phyloP scores from a whole-genome alignment of 2,797 vertebrate species.

The Pipistrellus nathusii region DNA sequence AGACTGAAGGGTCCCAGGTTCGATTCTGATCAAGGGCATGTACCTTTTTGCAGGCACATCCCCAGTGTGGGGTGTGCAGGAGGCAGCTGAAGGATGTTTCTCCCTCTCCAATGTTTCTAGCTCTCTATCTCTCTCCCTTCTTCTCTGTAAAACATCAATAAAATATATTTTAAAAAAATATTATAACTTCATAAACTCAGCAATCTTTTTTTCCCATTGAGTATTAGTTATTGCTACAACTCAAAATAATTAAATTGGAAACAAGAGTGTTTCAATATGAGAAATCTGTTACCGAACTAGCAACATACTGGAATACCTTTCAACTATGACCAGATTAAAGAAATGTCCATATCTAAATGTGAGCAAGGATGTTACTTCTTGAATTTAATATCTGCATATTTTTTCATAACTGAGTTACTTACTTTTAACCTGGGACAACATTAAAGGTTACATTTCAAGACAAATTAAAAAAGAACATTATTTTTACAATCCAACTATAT shows the following conservation, averaged over 20 bases:
- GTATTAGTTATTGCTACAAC: neutral
- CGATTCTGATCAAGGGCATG: no score
- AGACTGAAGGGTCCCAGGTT: no score
- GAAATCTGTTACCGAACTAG: neutral
- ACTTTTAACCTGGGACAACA: neutral
- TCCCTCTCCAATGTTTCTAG: no score
- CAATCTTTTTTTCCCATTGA: neutral
- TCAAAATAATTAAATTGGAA: neutral
- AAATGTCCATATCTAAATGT: neutral
- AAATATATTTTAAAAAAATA: neutral
- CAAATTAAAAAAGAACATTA: neutral
- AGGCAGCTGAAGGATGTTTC: no score
- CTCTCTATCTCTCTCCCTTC: no score
- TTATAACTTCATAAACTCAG: neutral
- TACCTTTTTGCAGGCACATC: no score
- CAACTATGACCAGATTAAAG: neutral
- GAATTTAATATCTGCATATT: neutral
- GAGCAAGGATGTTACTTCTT: neutral
- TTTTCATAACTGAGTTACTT: neutral
- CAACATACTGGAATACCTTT: neutral
- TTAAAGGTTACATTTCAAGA: neutral
- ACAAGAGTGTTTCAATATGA: neutral
- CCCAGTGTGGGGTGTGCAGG: no score
- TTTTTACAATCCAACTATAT: neutral
- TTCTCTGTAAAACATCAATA: no score